Conservation (phyloP, 2,113 vertebrate species). For the Seriola dumerili region DNA sequence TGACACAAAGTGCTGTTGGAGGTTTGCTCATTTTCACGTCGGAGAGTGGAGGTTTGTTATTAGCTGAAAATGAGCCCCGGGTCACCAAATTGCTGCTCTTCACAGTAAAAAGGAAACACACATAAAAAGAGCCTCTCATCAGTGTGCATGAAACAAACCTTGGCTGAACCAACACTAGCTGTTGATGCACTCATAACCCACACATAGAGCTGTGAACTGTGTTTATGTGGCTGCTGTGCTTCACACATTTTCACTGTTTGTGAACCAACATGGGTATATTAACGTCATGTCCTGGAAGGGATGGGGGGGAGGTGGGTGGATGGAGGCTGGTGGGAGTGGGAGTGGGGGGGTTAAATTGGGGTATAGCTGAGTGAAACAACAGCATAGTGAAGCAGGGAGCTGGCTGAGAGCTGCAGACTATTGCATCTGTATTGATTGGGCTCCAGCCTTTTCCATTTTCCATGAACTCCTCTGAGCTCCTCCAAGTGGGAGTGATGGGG, state of each 20-base stretch:
- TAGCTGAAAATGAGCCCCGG: constrained; percentile 19
- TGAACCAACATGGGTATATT: constrained; percentile 33
- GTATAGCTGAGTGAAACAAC: constrained; percentile 69
- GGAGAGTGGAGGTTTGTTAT: constrained; percentile 18
- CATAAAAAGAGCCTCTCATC: constrained; percentile 19
- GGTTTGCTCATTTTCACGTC: constrained; percentile 24
- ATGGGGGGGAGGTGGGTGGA: background rate
- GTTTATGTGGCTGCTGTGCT: constrained; percentile 8
- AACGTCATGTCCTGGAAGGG: constrained; percentile 49
- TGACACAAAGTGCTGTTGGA: constrained; percentile 37
- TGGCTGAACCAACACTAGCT: constrained; percentile 24
- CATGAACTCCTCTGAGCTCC: constrained; percentile 83
- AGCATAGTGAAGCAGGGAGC: constrained; percentile 72
- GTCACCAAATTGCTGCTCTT: constrained; percentile 10
- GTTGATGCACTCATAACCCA: constrained; percentile 41
- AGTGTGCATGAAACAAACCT: constrained; percentile 12
- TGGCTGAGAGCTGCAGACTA: constrained; percentile 80
- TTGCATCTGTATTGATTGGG: constrained; percentile 86
- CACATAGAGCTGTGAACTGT: background rate
- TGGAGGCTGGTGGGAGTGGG: background rate
- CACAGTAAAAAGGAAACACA: constrained; percentile 19
- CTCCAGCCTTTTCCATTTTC: constrained; percentile 85
- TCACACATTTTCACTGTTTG: constrained; percentile 32
- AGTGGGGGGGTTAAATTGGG: constrained; percentile 38
- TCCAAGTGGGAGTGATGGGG: constrained; percentile 80